These are phyloP conservation scores for Pomatorhinus ruficollis DNA, from an alignment of 2,113 vertebrate species.

Conservation along the genomic window DNA sequence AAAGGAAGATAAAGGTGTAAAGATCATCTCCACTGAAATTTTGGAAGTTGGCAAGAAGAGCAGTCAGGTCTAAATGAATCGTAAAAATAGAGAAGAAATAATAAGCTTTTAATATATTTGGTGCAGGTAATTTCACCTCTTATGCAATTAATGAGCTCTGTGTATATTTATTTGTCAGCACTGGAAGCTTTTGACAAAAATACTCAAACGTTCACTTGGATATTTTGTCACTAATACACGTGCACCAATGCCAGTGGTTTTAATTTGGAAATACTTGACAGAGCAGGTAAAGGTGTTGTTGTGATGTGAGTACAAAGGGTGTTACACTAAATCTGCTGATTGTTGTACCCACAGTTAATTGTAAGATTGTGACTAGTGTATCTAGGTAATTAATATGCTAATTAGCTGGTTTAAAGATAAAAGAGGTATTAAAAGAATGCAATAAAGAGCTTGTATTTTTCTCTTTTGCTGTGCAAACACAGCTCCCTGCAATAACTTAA, in stretches of 20 bases:
- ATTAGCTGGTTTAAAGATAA: slow-evolving; percentile 41
- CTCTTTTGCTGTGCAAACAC: slow-evolving; percentile 34
- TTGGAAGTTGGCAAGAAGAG: background rate
- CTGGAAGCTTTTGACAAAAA: background rate
- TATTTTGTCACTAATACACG: fast-evolving
- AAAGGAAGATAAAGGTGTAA: background rate
- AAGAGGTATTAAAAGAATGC: slow-evolving; percentile 1
- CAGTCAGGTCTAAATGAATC: background rate
- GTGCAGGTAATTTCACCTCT: background rate
- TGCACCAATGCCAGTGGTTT: background rate
- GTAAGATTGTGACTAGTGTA: background rate
- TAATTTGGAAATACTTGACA: background rate
- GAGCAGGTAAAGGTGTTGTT: background rate
- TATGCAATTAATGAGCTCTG: background rate
- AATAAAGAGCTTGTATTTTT: slow-evolving; percentile 32
- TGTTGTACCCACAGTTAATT: background rate
- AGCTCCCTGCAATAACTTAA: slow-evolving; percentile 32
- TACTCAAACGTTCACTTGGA: background rate
- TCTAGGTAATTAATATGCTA: slow-evolving; percentile 51
- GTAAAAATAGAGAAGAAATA: background rate
- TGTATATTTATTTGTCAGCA: background rate
- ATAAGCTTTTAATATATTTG: background rate
- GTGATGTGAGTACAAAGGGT: background rate
- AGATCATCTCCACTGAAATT: background rate
- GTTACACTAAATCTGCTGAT: background rate